Base-by-base conservation (phyloP, 2,888 invertebrate species). In the Eristalis pertinax region DNA sequence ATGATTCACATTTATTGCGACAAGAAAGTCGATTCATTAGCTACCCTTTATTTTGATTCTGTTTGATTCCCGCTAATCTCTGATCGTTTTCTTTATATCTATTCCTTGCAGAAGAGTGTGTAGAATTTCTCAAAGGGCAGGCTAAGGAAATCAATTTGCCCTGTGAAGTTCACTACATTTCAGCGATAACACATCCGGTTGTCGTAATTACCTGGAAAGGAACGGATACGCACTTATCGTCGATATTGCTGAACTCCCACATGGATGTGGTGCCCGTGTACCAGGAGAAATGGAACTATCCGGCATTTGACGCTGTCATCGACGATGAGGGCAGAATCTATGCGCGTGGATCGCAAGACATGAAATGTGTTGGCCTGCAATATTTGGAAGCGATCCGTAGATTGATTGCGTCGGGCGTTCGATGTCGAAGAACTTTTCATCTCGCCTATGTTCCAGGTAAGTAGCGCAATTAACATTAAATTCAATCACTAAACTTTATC, bases 261-360 rank as follows among this genome's bases (percentile, higher is more conserved):
- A 98, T 97, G 95, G 99, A 99, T 92, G 99, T 99, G 0, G 99
- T 99, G 0, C 98, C 99, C 11, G 98, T 98, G 0, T 98, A 96
- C 92, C 95, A 95, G 90, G 97, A 98, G 93, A 94, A 94, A 90
- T 99, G 99, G 99, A 97, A 95, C 0, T 95, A 97, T 91, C 96
- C 96, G 15, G 98, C 99, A 1, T 99, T 98, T 92, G 95, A 95
- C 89, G 99, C 96, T 0, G 95, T 96, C 84, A 96, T 98, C 90
- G 97, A 97, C 91, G 95, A 95, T 1, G 94, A 97, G 81, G 98
- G 98, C 0, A 95, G 97, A 91, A 98, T 98, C 89, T 98, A 95
- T 92, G 98, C 96, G 0, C 94, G 98, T 63, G 98, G 98, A 15
- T 94, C 97, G 0, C 97, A 97, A 93, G 98, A 98, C 91, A 97